Conservation (phyloP, 2,888 invertebrate species). For the Tachina lurida region DNA sequence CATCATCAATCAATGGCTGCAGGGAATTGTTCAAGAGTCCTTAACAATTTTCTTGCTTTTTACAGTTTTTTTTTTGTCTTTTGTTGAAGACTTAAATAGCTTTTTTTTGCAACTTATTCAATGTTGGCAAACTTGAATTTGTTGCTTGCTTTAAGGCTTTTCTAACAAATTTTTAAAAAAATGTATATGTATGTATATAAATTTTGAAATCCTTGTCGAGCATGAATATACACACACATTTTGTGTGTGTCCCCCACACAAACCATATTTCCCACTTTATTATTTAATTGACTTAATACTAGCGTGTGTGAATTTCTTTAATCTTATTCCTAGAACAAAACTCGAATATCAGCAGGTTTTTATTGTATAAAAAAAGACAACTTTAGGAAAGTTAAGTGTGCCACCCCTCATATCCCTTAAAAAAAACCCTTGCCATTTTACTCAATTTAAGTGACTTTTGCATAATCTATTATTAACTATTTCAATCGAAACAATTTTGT, state of each 20-base stretch:
- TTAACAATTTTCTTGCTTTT: slow-evolving; percentile 6
- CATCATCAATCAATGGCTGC: slow-evolving; percentile 79
- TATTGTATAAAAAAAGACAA: neutral
- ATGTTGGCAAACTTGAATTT: neutral
- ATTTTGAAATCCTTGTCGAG: too few relatives aligned
- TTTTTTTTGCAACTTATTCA: slow-evolving; percentile 29
- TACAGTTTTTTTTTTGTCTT: neutral
- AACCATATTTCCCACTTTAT: too few relatives aligned
- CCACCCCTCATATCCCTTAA: neutral
- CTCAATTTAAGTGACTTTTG: neutral
- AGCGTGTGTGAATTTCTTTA: too few relatives aligned
- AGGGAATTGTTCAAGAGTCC: slow-evolving; percentile 57
- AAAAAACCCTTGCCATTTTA: neutral
- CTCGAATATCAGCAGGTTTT: too few relatives aligned
- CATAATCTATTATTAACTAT: slow-evolving; percentile 26
- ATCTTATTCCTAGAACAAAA: too few relatives aligned
- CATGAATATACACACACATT: too few relatives aligned
- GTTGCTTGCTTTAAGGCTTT: neutral
- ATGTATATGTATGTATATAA: neutral
- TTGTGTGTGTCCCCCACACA: too few relatives aligned
- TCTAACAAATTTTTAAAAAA: neutral
- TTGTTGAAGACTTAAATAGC: slow-evolving; percentile 44
- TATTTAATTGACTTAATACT: too few relatives aligned
- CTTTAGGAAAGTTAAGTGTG: neutral
- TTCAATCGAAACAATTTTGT: slow-evolving; percentile 31